These are phyloP conservation scores for Caenorhabditis tropicalis DNA, from an alignment of 1,140 invertebrate genomes.

Conservation along the genomic window DNA sequence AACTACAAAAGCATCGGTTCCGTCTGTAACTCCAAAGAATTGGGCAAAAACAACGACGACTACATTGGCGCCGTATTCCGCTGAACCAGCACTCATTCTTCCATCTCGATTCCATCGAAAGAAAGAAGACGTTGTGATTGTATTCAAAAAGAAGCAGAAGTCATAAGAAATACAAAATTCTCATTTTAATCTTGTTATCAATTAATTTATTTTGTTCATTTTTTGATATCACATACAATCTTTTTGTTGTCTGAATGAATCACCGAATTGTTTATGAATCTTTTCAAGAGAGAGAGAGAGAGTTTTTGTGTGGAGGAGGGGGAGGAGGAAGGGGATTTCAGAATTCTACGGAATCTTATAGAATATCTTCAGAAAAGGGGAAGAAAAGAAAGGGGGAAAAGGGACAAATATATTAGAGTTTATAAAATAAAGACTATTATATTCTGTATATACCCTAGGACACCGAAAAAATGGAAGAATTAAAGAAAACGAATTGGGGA, in stretches of 20 bases:
- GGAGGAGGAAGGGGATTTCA: background rate
- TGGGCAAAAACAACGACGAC: constrained; percentile 17
- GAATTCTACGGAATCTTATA: constrained; percentile 18
- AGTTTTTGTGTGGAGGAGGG: background rate
- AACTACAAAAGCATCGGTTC: background rate
- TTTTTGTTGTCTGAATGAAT: constrained; percentile 25
- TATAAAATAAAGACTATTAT: constrained; percentile 8
- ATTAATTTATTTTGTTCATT: constrained; percentile 28
- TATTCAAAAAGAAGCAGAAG: constrained; percentile 19
- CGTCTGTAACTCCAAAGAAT: background rate
- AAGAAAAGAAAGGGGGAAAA: background rate
- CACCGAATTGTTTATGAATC: constrained; percentile 36
- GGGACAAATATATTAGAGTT: constrained; percentile 17
- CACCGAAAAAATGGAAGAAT: constrained; percentile 31
- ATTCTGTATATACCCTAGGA: constrained; percentile 17
- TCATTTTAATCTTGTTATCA: background rate
- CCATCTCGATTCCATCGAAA: constrained; percentile 27
- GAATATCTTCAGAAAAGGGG: background rate
- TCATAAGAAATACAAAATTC: background rate
- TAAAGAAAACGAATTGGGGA: background rate
- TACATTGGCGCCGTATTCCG: background rate
- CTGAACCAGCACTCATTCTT: background rate
- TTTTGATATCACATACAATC: background rate
- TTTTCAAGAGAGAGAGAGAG: constrained; percentile 12
- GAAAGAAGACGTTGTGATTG: constrained; percentile 27